phyloP scores from a whole-genome alignment of 2,888 invertebrate species.

The Tribolium freemani region DNA sequence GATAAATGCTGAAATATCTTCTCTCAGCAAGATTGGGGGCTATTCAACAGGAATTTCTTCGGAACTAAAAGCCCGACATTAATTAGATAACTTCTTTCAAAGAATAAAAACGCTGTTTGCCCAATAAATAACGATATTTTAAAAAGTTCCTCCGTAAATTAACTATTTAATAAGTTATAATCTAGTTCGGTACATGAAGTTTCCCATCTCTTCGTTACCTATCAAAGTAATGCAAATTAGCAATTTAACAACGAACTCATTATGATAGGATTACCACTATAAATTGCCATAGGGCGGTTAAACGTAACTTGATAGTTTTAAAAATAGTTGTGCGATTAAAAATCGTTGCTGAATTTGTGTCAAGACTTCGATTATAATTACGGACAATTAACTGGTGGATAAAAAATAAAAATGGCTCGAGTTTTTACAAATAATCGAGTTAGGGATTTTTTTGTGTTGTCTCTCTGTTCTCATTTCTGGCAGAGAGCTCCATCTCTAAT shows the following conservation, averaged over 20 bases:
- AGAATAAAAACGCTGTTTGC: neutral
- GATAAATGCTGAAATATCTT: neutral
- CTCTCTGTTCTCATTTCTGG: neutral
- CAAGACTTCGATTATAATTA: no score
- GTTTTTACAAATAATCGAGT: neutral
- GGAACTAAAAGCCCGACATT: neutral
- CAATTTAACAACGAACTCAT: neutral
- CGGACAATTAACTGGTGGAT: neutral
- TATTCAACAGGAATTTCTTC: neutral
- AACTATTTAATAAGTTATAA: neutral
- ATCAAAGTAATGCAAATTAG: neutral
- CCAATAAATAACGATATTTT: neutral
- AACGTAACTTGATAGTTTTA: neutral
- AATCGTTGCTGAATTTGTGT: no score
- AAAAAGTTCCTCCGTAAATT: neutral
- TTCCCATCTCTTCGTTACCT: neutral
- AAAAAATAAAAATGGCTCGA: neutral
- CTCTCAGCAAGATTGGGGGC: neutral
- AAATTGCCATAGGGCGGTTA: neutral
- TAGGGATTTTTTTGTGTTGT: neutral
- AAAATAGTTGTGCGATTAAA: neutral
- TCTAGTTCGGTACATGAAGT: neutral
- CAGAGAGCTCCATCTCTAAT: neutral
- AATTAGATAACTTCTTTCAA: neutral
- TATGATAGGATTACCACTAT: neutral